Base-by-base conservation (phyloP, 2,888 invertebrate genomes). In the Drosophila siamana region DNA sequence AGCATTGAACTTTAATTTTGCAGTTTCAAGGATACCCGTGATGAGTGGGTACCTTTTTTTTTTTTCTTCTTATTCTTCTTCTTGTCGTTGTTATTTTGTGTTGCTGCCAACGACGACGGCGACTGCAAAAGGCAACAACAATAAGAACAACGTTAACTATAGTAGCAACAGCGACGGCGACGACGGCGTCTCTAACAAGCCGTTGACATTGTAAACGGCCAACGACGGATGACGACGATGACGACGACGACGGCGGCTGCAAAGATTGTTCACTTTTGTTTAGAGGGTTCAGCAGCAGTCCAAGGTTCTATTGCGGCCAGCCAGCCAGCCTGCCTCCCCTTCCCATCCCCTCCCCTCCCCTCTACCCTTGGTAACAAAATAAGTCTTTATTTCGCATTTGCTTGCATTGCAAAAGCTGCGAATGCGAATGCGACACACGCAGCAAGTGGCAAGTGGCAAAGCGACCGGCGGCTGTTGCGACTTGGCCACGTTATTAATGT, bases 1-100 rank as follows among this genome's bases (percentile, higher is more conserved):
- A 86, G 69, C 85, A 79, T 86, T 88, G 84, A 88, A 88, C 88
- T 88, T 86, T 71, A 80, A 78, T 72, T 88, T 83, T 54, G 26
- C 60, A 57, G 44, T 77, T 77, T 86, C 85, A 86, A 86, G 85
- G 85, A 86, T 88, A 78, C 74, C 38, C 28, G 52, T 64, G 74
- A 64, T 59, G 63, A 63, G 75, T 57, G 74, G 69, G 54, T 65
- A 66, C 50, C 56, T 52, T 51, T 46, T 55, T 51, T 30, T n/a
- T 33, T 11, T n/a, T n/a, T n/a, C n/a, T n/a, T n/a, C n/a, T n/a
- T n/a, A n/a, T n/a, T n/a, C n/a, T n/a, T n/a, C n/a, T n/a, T n/a
- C n/a, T n/a, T n/a, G n/a, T n/a, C n/a, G n/a, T n/a, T n/a, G n/a
- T n/a, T n/a, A n/a, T n/a, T n/a, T 28, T 9, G 9, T 28, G 7